Base-by-base conservation (phyloP, 2,888 invertebrate genomes). In the Polia nebulosa region DNA sequence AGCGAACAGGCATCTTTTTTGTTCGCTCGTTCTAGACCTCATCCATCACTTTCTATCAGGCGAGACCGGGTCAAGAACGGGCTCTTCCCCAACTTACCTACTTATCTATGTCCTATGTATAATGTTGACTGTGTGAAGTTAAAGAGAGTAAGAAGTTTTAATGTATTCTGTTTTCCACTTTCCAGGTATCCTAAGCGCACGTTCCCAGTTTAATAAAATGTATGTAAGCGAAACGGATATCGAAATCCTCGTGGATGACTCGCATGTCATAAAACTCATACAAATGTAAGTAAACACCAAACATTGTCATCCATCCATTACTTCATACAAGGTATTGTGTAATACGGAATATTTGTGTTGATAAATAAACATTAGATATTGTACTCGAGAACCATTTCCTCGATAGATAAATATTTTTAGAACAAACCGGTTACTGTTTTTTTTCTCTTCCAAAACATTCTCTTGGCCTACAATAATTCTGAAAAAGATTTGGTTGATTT, bases 141-240 rank as follows among this genome's bases (percentile, higher is more conserved):
- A 4, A 29, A 17, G 13, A 51, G 39, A 32, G 25, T n/a, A 13
- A 29, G 9, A n/a, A n/a, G 3, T 39, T 39, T 13, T 39, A 39
- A 71, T 11, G 51, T 55, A 32, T 72, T 56, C 27, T 41, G 36
- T 56, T 4, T 53, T 58, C 15, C 5, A 6, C 1, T 59, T 93
- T 92, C 44, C 90, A 96, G 95, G 90, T 88, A 82, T 95, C 79
- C 94, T 94, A 81, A 84, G 87, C 81, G 91, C 89, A 88, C 90
- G 93, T 89, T 90, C 93, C 84, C 91, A 94, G 79, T 79, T 89
- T 78, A 90, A 93, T 32, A 93, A 90, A 79, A 86, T 97, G 81
- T 95, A 92, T 72, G 89, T 97, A 57, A 96, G 96, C 55, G 87
- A 91, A 51, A 96, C 96, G 78, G 97, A 97, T 89, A 87, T 97